Conservation (phyloP, 2,113 vertebrate genomes). For the Festucalex cinctus region DNA sequence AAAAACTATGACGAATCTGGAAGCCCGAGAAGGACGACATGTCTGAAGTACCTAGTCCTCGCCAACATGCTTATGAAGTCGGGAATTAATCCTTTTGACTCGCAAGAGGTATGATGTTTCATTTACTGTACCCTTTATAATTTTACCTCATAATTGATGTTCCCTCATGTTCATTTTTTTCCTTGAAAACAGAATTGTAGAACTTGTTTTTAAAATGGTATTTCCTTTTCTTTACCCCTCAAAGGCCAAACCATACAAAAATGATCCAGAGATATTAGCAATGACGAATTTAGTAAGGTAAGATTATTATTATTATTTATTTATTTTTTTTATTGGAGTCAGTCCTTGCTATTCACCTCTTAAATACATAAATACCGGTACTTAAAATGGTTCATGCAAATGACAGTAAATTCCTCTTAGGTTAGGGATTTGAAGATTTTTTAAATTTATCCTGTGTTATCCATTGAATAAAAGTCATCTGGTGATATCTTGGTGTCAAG, state of each 20-base stretch:
- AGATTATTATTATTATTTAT: slow-evolving; percentile 34
- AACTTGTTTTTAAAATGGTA: neutral
- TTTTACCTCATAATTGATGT: neutral
- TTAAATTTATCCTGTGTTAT: too few relatives aligned
- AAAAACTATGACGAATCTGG: slow-evolving; percentile 99
- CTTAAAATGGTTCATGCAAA: neutral
- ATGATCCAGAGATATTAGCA: slow-evolving; percentile 98
- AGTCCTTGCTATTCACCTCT: neutral
- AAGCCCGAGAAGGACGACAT: slow-evolving; percentile 96
- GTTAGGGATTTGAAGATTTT: neutral
- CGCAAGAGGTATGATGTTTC: slow-evolving; percentile 85
- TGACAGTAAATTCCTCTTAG: neutral
- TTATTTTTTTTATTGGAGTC: neutral
- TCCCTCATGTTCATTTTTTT: neutral
- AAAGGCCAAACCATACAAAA: slow-evolving; percentile 99
- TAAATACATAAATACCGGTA: too few relatives aligned
- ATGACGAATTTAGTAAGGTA: slow-evolving; percentile 99
- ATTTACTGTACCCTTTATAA: neutral
- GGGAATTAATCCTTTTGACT: slow-evolving; percentile 99
- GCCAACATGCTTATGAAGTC: slow-evolving; percentile 99
- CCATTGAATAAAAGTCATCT: neutral
- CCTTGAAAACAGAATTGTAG: neutral
- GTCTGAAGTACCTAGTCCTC: slow-evolving; percentile 98
- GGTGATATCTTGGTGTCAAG: neutral
- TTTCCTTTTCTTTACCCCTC: slow-evolving; percentile 26